Conservation (phyloP, 2,888 invertebrate species). For the Priocnemis perturbator region DNA sequence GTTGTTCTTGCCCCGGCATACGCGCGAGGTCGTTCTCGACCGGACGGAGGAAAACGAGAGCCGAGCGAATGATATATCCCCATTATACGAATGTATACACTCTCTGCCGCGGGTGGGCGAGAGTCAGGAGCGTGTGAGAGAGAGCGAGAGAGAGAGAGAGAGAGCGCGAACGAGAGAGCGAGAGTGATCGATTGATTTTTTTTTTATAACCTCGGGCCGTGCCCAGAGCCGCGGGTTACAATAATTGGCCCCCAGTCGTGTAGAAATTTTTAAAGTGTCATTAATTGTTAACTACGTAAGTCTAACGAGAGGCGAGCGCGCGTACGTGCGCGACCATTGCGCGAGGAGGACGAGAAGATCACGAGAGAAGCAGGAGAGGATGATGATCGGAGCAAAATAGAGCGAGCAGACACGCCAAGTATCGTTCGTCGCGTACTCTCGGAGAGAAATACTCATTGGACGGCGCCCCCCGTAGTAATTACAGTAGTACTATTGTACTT, state of each 20-base stretch:
- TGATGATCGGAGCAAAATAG: conserved; percentile 19
- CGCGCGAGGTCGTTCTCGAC: too few relatives aligned
- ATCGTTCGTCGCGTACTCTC: conserved; percentile 50
- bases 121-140: too few relatives aligned
- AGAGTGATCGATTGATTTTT: too few relatives aligned
- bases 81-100: not conserved
- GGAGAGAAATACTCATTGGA: conserved; percentile 61
- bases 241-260: conserved; percentile 63
- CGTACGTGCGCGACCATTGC: conserved; percentile 43
- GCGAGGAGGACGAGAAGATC: conserved; percentile 25
- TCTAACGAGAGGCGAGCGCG: conserved; percentile 57
- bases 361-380: conserved; percentile 47
- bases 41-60: too few relatives aligned
- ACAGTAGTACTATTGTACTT: conserved; percentile 63
- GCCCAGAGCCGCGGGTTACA: conserved; percentile 62
- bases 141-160: too few relatives aligned
- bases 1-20: too few relatives aligned
- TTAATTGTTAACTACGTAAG: conserved; percentile 71
- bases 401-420: conserved; percentile 7
- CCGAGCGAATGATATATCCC: too few relatives aligned
- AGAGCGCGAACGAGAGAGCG: not conserved
- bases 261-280: conserved; percentile 72
- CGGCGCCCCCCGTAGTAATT: conserved; percentile 58
- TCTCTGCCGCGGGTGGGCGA: not conserved
- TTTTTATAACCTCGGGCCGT: conserved; percentile 58